These are phyloP conservation scores for Florisuga fusca DNA, from an alignment of 2,797 vertebrate genomes.

Conservation along the genomic window DNA sequence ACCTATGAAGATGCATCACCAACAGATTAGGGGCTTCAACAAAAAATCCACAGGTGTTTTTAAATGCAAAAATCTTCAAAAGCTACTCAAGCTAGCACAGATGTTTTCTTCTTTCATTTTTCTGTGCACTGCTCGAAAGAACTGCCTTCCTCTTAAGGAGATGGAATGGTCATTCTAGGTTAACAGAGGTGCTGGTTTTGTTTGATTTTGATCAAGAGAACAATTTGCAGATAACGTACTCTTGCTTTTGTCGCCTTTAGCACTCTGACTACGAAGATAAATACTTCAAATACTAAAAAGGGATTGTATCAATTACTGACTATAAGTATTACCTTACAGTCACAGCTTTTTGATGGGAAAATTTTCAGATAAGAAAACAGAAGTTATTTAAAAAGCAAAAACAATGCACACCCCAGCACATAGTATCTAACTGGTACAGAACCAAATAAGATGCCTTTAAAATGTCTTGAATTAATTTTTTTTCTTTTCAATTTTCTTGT, in stretches of 20 bases:
- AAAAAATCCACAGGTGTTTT: not conserved
- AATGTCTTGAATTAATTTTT: not conserved
- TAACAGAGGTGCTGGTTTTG: not conserved
- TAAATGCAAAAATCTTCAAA: not conserved
- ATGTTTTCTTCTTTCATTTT: not conserved
- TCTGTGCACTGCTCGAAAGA: not conserved
- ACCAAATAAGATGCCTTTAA: not conserved
- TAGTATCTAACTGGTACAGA: not conserved
- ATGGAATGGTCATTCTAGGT: not conserved
- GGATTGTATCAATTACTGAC: not conserved
- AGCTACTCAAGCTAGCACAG: not conserved
- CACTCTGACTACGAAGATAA: not conserved
- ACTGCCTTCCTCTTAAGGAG: not conserved
- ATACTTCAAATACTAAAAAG: not conserved
- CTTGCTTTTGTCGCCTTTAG: not conserved
- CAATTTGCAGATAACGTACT: not conserved
- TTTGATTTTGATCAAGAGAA: not conserved
- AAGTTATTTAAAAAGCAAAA: not conserved
- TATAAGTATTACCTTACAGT: not conserved
- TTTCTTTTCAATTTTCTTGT: not conserved
- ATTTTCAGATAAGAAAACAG: not conserved
- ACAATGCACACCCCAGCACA: not conserved
- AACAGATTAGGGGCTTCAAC: not conserved
- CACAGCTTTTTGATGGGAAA: not conserved
- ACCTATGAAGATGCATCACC: not conserved